These are phyloP conservation scores for Habroteleia sp. DNA, from an alignment of 2,888 invertebrate genomes.

Conservation along the genomic window DNA sequence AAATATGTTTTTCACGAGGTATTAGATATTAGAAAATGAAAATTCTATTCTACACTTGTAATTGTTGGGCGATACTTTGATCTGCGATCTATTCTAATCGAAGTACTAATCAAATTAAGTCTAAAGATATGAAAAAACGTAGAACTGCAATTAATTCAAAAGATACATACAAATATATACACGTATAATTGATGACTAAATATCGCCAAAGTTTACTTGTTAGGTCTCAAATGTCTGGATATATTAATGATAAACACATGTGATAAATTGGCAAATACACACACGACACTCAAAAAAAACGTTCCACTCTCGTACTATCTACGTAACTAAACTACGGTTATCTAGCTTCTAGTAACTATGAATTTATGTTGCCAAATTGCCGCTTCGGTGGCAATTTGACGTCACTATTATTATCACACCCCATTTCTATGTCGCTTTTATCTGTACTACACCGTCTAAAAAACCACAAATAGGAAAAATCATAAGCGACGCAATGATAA, in stretches of 20 bases:
- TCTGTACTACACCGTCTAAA: slow-evolving; percentile 71
- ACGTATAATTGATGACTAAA: slow-evolving; percentile 56
- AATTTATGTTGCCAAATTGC: slow-evolving; percentile 60
- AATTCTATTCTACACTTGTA: slow-evolving; percentile 67
- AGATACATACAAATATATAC: slow-evolving; percentile 62
- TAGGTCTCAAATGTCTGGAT: slow-evolving; percentile 48
- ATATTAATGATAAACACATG: slow-evolving; percentile 59
- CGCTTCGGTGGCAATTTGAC: slow-evolving; percentile 62
- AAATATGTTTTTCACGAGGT: slow-evolving; percentile 27
- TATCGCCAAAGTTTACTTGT: slow-evolving; percentile 59
- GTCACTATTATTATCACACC: slow-evolving; percentile 61
- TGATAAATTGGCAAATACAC: slow-evolving; percentile 63
- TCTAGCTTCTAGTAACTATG: slow-evolving; percentile 69
- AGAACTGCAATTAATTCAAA: slow-evolving; percentile 54
- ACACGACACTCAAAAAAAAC: slow-evolving; percentile 68
- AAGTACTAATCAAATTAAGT: slow-evolving; percentile 61
- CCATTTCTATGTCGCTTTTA: slow-evolving; percentile 65
- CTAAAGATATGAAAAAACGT: slow-evolving; percentile 61
- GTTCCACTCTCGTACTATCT: slow-evolving; percentile 75
- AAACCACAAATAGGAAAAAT: slow-evolving; percentile 62
- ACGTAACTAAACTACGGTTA: slow-evolving; percentile 73
- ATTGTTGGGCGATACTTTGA: slow-evolving; percentile 57
- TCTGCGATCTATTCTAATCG: slow-evolving; percentile 67
- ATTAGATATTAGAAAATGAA: slow-evolving; percentile 38
- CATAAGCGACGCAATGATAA: slow-evolving; percentile 59